Percentiles rank a stretch among this genome's conserved stretches.
These are phyloP conservation scores for Spicauda simplicius DNA, from an alignment of 2,888 invertebrate species.

Conservation along the genomic window DNA sequence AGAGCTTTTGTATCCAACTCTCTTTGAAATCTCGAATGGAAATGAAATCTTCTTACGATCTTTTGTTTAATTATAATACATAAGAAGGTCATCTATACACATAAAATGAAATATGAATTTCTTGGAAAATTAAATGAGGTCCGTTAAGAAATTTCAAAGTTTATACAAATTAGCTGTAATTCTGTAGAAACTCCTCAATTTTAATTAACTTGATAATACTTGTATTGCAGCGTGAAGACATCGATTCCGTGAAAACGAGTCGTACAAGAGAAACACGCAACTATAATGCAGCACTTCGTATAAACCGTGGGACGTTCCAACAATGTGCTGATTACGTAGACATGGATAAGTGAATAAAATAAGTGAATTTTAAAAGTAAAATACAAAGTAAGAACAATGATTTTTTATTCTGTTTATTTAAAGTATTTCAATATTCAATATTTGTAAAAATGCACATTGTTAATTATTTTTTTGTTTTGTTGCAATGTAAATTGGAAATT, in stretches of 20 bases:
- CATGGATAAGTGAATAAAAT: neutral
- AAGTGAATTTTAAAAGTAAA: neutral
- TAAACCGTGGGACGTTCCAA: conserved; percentile 26
- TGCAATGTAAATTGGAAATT: no score
- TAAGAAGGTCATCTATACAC: no score
- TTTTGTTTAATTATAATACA: neutral
- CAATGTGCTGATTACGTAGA: neutral
- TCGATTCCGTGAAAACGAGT: conserved; percentile 78
- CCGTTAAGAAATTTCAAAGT: no score
- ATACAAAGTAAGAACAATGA: no score
- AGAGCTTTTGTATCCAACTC: neutral
- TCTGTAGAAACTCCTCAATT: no score
- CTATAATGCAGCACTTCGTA: conserved; percentile 65
- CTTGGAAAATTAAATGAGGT: no score
- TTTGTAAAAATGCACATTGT: no score
- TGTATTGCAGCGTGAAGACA: conserved; percentile 54
- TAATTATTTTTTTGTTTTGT: no score
- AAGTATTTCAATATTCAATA: no score
- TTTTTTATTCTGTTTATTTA: no score
- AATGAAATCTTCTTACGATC: neutral
- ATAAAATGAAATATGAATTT: no score
- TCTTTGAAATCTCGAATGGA: neutral
- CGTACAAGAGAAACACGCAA: conserved; percentile 74
- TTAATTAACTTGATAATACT: neutral
- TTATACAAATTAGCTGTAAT: no score